Percentiles rank a stretch among this genome's conserved stretches.
Evolutionary conservation across 2,797 vertebrate species (phyloP).

Genomic region (Luscinia luscinia): DNA sequence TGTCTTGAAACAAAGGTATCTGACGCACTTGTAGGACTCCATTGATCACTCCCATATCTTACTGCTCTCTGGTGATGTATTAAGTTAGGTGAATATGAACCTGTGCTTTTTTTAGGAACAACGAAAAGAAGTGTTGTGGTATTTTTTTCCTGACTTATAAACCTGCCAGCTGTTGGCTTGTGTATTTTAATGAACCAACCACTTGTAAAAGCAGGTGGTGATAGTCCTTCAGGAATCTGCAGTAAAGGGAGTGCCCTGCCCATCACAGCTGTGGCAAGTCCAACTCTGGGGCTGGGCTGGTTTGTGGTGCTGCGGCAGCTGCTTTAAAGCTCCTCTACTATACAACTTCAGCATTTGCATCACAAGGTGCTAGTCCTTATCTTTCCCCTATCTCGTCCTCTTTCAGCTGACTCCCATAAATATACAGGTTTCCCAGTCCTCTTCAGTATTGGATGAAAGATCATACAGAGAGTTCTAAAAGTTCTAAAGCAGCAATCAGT

Average conservation of each 20-base stretch:
- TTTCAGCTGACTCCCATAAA: background rate
- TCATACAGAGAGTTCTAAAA: background rate
- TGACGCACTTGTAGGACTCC: background rate
- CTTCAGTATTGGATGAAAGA: background rate
- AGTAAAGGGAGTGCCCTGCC: background rate
- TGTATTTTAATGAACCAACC: background rate
- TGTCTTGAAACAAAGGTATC: background rate
- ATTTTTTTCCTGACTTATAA: background rate
- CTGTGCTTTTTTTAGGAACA: rapidly evolving
- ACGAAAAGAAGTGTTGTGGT: rapidly evolving
- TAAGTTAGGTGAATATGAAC: background rate
- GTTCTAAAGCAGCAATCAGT: background rate
- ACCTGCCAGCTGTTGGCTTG: background rate
- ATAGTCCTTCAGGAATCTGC: background rate
- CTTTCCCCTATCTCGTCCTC: background rate
- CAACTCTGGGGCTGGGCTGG: background rate
- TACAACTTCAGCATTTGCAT: background rate
- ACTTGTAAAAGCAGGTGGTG: background rate
- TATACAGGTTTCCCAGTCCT: rapidly evolving
- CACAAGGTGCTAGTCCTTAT: background rate
- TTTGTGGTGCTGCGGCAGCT: background rate
- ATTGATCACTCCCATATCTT: background rate
- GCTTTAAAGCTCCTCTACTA: background rate
- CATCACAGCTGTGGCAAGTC: background rate
- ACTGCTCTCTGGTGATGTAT: background rate